Evolutionary conservation across 2,797 vertebrate species (phyloP), one percentile per base, ranked within the genome.

Genomic region (Clarias platycephalus): DNA sequence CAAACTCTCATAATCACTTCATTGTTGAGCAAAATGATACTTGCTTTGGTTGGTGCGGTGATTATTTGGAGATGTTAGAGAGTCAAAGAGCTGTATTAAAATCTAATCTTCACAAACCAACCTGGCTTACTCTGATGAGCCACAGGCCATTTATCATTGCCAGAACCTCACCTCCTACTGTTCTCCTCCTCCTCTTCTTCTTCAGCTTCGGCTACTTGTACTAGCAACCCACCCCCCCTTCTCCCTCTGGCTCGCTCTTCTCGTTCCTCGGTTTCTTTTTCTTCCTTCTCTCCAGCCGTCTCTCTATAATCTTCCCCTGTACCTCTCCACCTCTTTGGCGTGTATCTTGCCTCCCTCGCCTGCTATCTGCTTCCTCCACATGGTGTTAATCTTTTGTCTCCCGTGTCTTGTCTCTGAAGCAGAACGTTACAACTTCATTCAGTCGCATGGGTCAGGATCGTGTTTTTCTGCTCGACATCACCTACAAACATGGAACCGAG

Each of bases 51-150:
- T 92, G 88, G 88, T 88, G 83, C 86, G 89, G 91, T 94, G 93
- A 94, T 94, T 94, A 94, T 94, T 94, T 94, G 89, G 82, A 88
- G 91, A 89, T 87, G 88, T 91, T 93, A 91, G 93, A 90, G 72
- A 87, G 86, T 84, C 84, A 93, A 92, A 92, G 92, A 90, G 86
- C 92, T 92, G 92, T 92, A 95, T 95, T 95, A 93, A 95, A 95
- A 95, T 95, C 93, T 94, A 94, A 95, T 95, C 94, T 94, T 94
- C 93, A 92, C 94, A 94, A 93, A 93, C 90, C 92, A 94, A 94
- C 94, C 94, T 93, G 93, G 92, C 90, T 93, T 91, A 93, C 88
- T 88, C 93, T 93, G 93, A 95, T 94, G 93, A 94, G 91, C 93
- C 90, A 90, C 34, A 26, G 91, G 93, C 94, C 91, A 95, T 96